Percentiles rank a stretch among this genome's conserved stretches.
phyloP scores from a whole-genome alignment of 1,140 invertebrate genomes.

The Patella vulgata region DNA sequence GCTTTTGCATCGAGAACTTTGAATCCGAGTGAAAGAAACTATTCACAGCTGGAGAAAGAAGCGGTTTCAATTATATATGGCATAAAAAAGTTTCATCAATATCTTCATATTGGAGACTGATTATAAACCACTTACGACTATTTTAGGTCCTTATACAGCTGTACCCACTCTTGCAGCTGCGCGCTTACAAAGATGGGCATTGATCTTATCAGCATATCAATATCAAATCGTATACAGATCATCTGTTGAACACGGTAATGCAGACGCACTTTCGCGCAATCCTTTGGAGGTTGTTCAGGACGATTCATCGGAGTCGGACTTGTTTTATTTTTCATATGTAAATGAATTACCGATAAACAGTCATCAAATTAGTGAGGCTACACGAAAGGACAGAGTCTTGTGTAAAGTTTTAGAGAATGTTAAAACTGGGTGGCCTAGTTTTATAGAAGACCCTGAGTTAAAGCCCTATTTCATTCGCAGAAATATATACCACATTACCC shows the following conservation, averaged over 20 bases:
- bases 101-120: constrained; percentile 60
- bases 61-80: constrained; percentile 67
- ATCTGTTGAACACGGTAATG: constrained; percentile 44
- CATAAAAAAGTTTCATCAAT: constrained; percentile 69
- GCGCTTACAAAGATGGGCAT: constrained; percentile 50
- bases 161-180: constrained; percentile 50
- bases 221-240: constrained; percentile 55
- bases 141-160: constrained; percentile 30
- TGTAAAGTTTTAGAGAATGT: too few species aligned
- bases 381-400: background rate
- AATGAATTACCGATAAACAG: background rate
- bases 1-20: constrained; percentile 61
- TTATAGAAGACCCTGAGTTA: constrained; percentile 1
- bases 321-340: background rate
- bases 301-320: background rate
- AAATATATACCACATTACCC: too few species aligned
- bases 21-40: constrained; percentile 56
- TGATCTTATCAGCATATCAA: constrained; percentile 55
- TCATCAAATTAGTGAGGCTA: constrained; percentile 5
- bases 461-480: constrained; percentile 1
- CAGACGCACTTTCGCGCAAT: constrained; percentile 35
- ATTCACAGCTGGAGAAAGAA: constrained; percentile 68
- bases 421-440: constrained; percentile 7
- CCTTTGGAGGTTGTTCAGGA: background rate
- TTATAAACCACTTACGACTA: constrained; percentile 52